A percentile compares a stretch with the other conserved stretches of the same genome.
Evolutionary conservation across 2,888 invertebrate species (phyloP).

Genomic region (Dicyrtoma fusca): DNA sequence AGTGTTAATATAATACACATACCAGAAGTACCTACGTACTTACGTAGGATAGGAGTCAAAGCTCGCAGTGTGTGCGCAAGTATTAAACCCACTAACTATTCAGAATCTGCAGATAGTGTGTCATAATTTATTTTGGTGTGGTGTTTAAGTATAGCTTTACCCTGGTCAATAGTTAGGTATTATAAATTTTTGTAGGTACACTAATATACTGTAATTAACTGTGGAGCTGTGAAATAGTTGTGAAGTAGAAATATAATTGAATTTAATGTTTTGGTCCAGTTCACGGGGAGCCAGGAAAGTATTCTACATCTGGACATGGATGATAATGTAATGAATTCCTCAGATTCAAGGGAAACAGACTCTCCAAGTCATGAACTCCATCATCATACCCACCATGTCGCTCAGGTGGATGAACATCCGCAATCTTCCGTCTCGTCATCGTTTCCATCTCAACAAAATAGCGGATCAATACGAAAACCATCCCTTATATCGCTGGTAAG

Average conservation of each 20-base stretch:
- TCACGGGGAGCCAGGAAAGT: conserved; percentile 82
- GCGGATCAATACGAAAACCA: conserved; percentile 44
- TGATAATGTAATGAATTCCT: conserved; percentile 55
- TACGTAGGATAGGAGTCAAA: too few relatives aligned
- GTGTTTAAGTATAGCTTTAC: too few relatives aligned
- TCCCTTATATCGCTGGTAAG: conserved; percentile 53
- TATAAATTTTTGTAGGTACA: too few relatives aligned
- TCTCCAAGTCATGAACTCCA: conserved; percentile 48
- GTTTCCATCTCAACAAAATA: conserved; percentile 36
- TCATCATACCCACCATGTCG: conserved; percentile 33
- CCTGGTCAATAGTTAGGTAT: too few relatives aligned
- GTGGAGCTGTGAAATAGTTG: conserved; percentile 1
- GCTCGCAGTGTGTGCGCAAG: too few relatives aligned
- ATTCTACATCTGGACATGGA: conserved; percentile 76
- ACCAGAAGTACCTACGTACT: too few relatives aligned
- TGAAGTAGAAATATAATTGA: background rate
- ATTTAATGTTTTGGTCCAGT: conserved; percentile 62
- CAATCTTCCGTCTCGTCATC: conserved; percentile 37
- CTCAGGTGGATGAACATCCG: conserved; percentile 43
- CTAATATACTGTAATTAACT: background rate
- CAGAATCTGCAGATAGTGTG: too few relatives aligned
- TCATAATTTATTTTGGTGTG: too few relatives aligned
- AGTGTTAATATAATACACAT: too few relatives aligned
- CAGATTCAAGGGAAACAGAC: conserved; percentile 53
- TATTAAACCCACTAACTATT: too few relatives aligned